Conservation (phyloP, 2,888 invertebrate species). For the Steinernema hermaphroditum region DNA sequence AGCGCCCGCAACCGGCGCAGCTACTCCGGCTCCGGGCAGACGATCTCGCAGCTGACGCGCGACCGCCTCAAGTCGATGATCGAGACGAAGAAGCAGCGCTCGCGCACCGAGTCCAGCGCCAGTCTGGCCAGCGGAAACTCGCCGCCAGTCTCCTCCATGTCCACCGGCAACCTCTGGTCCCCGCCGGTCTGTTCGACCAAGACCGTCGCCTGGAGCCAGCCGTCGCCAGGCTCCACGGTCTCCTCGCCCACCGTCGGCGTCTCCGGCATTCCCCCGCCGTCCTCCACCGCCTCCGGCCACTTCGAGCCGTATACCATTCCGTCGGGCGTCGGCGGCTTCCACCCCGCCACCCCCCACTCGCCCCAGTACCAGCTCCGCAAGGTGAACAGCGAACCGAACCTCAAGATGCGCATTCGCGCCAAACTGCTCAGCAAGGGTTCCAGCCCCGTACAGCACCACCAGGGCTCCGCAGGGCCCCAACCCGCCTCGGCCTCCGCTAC, state of each 20-base stretch:
- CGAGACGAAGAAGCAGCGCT: conserved; percentile 50
- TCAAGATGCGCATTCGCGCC: conserved; percentile 65
- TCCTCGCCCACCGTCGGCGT: conserved; percentile 19
- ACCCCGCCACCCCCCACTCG: conserved; percentile 7
- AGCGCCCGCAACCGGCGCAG: conserved; percentile 46
- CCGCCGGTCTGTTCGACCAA: conserved; percentile 11
- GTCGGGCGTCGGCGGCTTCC: conserved; percentile 22
- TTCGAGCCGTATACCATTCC: conserved; percentile 32
- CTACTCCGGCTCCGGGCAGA: conserved; percentile 57
- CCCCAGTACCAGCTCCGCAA: conserved; percentile 55
- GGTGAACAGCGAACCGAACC: conserved; percentile 65
- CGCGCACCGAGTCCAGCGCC: conserved; percentile 38
- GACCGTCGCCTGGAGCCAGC: conserved; percentile 11
- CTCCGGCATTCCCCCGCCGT: conserved; percentile 35
- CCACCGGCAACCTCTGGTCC: conserved; percentile 10
- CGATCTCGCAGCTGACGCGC: conserved; percentile 63
- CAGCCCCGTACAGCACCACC: conserved; percentile 39
- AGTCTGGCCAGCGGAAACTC: conserved; percentile 23
- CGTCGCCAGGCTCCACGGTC: background rate
- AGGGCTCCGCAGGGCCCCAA: background rate
- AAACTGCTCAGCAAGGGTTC: conserved; percentile 61
- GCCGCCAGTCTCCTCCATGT: conserved; percentile 22
- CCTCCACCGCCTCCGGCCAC: conserved; percentile 32
- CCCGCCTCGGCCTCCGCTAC: background rate
- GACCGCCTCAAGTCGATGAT: conserved; percentile 65